Evolutionary conservation across 2,113 vertebrate species (phyloP).

Genomic region (Apeltes quadracus): DNA sequence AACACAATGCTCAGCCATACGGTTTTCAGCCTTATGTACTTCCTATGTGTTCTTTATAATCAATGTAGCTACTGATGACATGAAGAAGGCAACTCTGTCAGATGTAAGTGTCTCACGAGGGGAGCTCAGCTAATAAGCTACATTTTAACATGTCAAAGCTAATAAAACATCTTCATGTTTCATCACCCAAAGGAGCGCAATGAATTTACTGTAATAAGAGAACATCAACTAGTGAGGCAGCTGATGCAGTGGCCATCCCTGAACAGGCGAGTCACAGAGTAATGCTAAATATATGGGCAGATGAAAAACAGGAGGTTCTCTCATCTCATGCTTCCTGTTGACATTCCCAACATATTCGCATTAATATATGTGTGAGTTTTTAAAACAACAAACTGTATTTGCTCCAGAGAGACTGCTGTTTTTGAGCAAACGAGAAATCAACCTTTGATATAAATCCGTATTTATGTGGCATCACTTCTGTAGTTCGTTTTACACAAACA

Average conservation of each 20-base stretch:
- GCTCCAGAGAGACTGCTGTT: neutral
- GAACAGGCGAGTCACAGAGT: conserved; percentile 16
- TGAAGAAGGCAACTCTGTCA: conserved; percentile 43
- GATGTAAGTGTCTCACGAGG: conserved; percentile 43
- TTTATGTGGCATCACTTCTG: neutral
- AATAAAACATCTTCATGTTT: conserved; percentile 57
- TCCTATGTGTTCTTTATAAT: conserved; percentile 5
- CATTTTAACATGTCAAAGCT: conserved; percentile 61
- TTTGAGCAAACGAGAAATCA: neutral
- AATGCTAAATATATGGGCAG: conserved; percentile 22
- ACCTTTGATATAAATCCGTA: neutral
- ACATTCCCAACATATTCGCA: neutral
- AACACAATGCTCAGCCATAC: conserved; percentile 1
- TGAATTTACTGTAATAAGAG: conserved; percentile 59
- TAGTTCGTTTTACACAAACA: neutral
- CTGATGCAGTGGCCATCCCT: conserved; percentile 16
- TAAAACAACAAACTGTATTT: neutral
- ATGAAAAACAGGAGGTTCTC: neutral
- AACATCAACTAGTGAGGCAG: conserved; percentile 33
- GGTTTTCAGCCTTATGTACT: conserved; percentile 3
- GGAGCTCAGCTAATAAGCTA: conserved; percentile 51
- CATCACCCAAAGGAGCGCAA: conserved; percentile 55
- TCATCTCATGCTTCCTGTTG: neutral
- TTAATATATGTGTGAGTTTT: neutral
- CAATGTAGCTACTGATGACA: conserved; percentile 35